Base-by-base conservation (phyloP, 2,888 invertebrate genomes). In the Drosophila helvetica region DNA sequence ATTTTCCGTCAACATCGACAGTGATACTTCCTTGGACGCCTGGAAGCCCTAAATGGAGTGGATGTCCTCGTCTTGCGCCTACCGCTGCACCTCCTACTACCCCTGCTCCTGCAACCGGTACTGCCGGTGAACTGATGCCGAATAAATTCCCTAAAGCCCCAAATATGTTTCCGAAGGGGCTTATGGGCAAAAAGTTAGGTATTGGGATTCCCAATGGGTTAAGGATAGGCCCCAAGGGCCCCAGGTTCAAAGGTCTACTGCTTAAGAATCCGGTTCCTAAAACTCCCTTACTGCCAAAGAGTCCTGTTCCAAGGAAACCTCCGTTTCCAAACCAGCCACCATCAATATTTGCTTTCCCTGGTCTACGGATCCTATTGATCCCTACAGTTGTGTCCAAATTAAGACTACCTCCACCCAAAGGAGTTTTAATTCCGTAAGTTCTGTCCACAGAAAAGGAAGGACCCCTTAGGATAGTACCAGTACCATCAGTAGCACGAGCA, bases 111-210 rank as follows among this genome's bases (percentile, higher is more conserved):
- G 22, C 3, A 47, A 15, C 1, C 12, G 22, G 22, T 22, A 0
- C 4, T 4, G 3, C 22, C 22, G 22, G 25, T 7, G 25, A 7
- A 25, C 22, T 2, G 18, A 68, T 9, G 7, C 66, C 66, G 7
- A 67, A 67, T 3, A 67, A 2, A 33, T 27, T 45, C 17, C 69
- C 66, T 2, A 67, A 33, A 1, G 48, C 27, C 15, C 19, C 58
- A n/a, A 67, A 68, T 3, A 69, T 57, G 27, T 33, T 66, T 27
- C 53, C 66, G 17, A 66, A n/a, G 8, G 66, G 66, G 9, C 7
- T 38, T 38, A 58, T 33, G 7, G n/a, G n/a, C n/a, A 67, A 46
- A 17, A 67, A 30, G 2, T n/a, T 7, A n/a, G 38, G 38, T 0
- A 38, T 1, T 38, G 15, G 38, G 7, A 38, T 56, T 27, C 53